These are phyloP conservation scores for Polypedilum vanderplanki DNA, from an alignment of 1,140 invertebrate genomes.

Conservation along the genomic window DNA sequence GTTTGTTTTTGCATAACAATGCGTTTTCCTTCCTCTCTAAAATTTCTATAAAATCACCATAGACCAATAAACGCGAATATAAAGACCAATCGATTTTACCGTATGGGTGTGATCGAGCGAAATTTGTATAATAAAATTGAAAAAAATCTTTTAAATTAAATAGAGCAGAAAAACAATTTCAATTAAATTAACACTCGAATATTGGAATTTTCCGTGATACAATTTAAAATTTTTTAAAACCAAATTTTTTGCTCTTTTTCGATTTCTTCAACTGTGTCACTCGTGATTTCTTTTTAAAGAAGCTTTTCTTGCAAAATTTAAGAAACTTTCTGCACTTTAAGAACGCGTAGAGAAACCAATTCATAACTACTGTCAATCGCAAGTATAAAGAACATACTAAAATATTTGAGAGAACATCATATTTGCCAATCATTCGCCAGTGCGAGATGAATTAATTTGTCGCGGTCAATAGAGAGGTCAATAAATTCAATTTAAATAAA, in stretches of 20 bases:
- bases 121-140: neutral
- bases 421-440: no score
- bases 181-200: neutral
- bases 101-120: neutral
- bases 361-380: neutral
- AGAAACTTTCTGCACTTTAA: neutral
- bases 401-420: no score
- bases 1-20: neutral
- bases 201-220: neutral
- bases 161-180: neutral
- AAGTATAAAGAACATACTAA: no score
- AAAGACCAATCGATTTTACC: neutral
- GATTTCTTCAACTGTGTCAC: neutral
- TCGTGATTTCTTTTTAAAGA: neutral
- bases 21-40: neutral
- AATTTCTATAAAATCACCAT: neutral
- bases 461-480: neutral
- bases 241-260: neutral
- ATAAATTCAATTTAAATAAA: conserved; percentile 20
- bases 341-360: neutral
- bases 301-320: neutral
- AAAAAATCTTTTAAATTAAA: neutral
- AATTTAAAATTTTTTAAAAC: neutral
- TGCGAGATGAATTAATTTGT: neutral
- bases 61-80: neutral